phyloP scores from a whole-genome alignment of 2,888 invertebrate genomes.

The Leptopterna dolabrata region DNA sequence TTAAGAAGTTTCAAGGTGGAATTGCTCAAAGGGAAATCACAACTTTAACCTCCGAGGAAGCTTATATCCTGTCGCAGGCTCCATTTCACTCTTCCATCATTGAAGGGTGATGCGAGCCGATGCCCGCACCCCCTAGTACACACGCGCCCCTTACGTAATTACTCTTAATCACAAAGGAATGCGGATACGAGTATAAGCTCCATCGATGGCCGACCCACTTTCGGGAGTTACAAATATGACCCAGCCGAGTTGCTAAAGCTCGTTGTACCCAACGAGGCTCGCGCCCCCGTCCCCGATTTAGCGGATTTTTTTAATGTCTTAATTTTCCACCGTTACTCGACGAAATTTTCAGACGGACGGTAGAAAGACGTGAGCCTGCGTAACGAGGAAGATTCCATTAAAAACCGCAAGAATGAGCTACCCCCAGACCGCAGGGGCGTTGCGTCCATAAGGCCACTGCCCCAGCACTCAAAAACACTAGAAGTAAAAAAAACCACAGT shows the following conservation, averaged over 20 bases:
- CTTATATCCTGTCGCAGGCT: background rate
- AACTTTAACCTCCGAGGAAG: background rate
- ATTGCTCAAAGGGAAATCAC: too few species aligned
- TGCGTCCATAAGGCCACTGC: too few species aligned
- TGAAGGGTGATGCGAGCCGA: background rate
- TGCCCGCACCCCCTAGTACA: background rate
- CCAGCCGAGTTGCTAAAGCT: slow-evolving; percentile 34
- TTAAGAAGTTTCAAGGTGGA: too few species aligned
- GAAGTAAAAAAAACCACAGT: too few species aligned
- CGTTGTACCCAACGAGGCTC: background rate
- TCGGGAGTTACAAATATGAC: slow-evolving; percentile 37
- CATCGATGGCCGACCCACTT: slow-evolving; percentile 22
- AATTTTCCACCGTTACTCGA: background rate
- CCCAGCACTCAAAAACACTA: too few species aligned
- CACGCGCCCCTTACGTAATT: slow-evolving; percentile 38
- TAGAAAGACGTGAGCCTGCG: too few species aligned
- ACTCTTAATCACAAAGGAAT: slow-evolving; percentile 51
- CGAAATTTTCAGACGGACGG: background rate
- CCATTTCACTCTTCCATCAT: background rate
- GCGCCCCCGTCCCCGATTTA: background rate
- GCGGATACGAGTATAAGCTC: slow-evolving; percentile 33
- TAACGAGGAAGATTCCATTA: too few species aligned
- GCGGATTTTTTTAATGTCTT: background rate
- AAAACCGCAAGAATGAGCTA: too few species aligned
- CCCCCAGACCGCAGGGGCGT: too few species aligned